Conservation (phyloP, 2,797 vertebrate genomes). For the Crypturellus tataupa region DNA sequence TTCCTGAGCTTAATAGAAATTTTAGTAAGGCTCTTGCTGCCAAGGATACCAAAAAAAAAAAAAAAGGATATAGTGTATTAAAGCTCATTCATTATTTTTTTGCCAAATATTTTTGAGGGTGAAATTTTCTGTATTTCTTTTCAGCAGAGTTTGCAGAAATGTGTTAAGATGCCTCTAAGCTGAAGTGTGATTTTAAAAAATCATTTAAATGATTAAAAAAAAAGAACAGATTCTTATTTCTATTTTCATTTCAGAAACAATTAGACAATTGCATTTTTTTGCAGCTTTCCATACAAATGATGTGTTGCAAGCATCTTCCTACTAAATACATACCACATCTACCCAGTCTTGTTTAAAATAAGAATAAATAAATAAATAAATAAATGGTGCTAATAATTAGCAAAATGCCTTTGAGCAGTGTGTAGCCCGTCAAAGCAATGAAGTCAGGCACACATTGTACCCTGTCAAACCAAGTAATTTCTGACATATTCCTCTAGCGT, state of each 20-base stretch:
- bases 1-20: conserved; percentile 34
- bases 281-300: background rate
- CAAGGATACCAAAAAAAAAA: conserved; percentile 29
- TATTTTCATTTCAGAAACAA: background rate
- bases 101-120: background rate
- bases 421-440: conserved; percentile 31
- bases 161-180: background rate
- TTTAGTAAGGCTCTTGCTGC: background rate
- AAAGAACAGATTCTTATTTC: background rate
- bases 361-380: conserved; percentile 28
- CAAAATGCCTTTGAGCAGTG: conserved; percentile 40
- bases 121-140: conserved; percentile 12
- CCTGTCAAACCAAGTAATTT: conserved; percentile 54
- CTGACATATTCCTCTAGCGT: conserved; percentile 21
- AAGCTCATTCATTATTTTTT: conserved; percentile 5
- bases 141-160: conserved; percentile 39
- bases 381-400: conserved; percentile 47
- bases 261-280: background rate
- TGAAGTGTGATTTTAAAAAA: background rate
- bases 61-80: conserved; percentile 18
- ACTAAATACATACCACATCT: background rate
- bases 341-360: background rate
- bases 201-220: conserved; percentile 50
- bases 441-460: conserved; percentile 18
- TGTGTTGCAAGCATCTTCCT: background rate